Evolutionary conservation across 2,113 vertebrate species (phyloP).

Genomic region (Tragelaphus imberbis): DNA sequence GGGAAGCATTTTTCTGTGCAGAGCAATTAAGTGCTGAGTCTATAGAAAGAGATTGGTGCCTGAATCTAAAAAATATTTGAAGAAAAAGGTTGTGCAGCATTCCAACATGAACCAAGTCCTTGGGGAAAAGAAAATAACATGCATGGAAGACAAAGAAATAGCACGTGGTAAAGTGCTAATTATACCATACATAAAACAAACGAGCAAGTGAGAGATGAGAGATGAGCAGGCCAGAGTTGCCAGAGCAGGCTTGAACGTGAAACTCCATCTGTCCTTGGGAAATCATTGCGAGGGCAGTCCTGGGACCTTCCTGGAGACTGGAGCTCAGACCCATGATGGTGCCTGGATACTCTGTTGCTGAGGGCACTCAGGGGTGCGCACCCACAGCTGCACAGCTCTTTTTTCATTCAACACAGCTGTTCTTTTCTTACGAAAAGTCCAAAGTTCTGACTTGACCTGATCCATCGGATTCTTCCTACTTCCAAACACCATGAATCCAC

Average conservation of each 20-base stretch:
- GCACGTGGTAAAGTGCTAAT: neutral
- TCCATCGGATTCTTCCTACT: too few species aligned
- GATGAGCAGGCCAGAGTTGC: neutral
- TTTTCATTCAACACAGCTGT: neutral
- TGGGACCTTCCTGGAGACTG: too few species aligned
- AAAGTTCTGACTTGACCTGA: neutral
- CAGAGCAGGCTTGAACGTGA: neutral
- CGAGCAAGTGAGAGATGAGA: neutral
- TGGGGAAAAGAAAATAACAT: neutral
- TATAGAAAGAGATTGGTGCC: neutral
- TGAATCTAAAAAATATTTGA: neutral
- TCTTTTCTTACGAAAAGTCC: neutral
- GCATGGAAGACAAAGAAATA: neutral
- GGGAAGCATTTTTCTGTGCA: neutral
- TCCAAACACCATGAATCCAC: neutral
- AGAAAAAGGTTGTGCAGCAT: neutral
- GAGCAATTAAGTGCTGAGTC: neutral
- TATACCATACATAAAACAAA: neutral
- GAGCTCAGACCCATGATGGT: neutral
- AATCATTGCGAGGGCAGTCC: neutral
- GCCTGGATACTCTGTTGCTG: too few species aligned
- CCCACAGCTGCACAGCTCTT: fast-evolving
- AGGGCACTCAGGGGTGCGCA: neutral
- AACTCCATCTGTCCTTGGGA: neutral
- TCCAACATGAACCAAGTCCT: neutral